Base-by-base conservation (phyloP, 2,888 invertebrate species). In the Andrena minutula region DNA sequence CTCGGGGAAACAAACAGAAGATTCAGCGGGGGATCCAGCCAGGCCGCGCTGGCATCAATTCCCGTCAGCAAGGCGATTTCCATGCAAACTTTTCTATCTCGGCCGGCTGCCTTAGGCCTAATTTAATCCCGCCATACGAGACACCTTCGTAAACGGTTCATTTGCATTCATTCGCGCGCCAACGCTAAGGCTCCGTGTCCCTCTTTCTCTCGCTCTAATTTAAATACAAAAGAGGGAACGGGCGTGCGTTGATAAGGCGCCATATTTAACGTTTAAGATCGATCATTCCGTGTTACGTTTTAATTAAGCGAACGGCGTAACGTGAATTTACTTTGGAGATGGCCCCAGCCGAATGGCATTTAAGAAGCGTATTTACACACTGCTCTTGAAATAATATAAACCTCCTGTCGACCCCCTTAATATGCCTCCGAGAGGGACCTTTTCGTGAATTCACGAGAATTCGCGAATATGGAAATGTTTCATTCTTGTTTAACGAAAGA, bases 171-270 rank as follows among this genome's bases (percentile, higher is more conserved):
- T 26, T 72, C 60, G 64, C 72, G 56, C 53, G 32, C 64, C 47
- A 26, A 41, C 65, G 26, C 58, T 20, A 41, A 28, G 23, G 51
- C 20, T 20, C 7, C 51, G 7, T 51, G 56, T 23, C 23, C 56
- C 56, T 56, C 4, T 56, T 56, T 10, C 26, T 56, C 61, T 63
- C 77, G 87, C 74, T 41, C 41, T 41, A 41, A 85, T 88, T 88
- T 89, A 79, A 83, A 89, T 89, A 86, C 69, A 87, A 88, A 86
- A 56, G 23, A 12, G 77, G 64, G 64, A 75, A 35, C 63, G 53
- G 68, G 65, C 16, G 47, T 41, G 58, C 41, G 81, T 58, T 73
- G 70, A 71, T 75, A 72, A 41, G 66, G 66, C 71, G 53, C 60
- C 56, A 66, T 85, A 81, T 78, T 64, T 85, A 83, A 81, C 85